Evolutionary conservation across 2,113 vertebrate species (phyloP), one percentile per base, ranked within the genome.

Genomic region (Pimephales promelas): DNA sequence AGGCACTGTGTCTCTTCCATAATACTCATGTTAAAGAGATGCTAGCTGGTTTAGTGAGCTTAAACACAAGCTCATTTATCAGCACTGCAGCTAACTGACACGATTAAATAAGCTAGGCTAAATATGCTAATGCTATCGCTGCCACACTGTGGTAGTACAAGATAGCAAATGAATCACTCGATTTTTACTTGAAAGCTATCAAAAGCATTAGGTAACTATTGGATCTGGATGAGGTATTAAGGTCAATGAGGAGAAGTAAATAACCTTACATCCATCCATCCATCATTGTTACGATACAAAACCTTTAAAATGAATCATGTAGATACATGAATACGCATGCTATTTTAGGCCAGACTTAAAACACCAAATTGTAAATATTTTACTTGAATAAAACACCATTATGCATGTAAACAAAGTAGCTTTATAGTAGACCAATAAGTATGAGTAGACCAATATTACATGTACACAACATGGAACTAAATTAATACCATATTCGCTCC

Each of bases 1-100:
- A 57, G 49, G 34, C 62, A 43, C 74, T 20, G 83, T 22, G 64
- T 70, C 20, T 79, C 83, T 72, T 18, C 14, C 66, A 36, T 84
- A 84, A 84, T 84, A 76, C 76, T 71, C n/a, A 71, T 64, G 62
- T 18, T 84, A 71, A 79, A 84, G n/a, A 84, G 62, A 84, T 43
- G 75, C 74, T 84, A 72, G 76, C 31, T 47, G 64, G 49, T 83
- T 72, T 74, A 83, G 70, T 45, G 45, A 52, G 56, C 31, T 47
- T 56, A 45, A 68, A 79, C 24, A n/a, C 61, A 4, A 64, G 22
- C 47, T 64, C 59, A 54, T 49, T 83, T 43, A 68, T 45, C 49
- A 78, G 36, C n/a, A 66, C 28, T 47, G 18, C 18, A 20, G 68
- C 26, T 74, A 83, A 83, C 68, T 22, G 54, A 59, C 40, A 34